Evolutionary conservation across 1,140 invertebrate species (phyloP).

Genomic region (Bombus haemorrhoidalis): DNA sequence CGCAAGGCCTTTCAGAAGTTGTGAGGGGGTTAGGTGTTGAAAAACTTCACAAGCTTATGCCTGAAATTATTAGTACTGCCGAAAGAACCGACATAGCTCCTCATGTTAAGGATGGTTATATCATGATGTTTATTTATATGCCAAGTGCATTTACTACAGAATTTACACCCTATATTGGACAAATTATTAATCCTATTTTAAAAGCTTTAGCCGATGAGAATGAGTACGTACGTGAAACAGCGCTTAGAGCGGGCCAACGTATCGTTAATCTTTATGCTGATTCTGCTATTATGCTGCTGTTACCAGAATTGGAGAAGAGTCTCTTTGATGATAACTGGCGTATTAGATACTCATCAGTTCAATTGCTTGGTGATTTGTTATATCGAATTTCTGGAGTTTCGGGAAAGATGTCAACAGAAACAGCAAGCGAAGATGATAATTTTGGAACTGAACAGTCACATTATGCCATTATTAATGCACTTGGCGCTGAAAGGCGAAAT

Average conservation of each 20-base stretch:
- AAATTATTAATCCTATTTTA: constrained; percentile 98
- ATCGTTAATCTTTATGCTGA: constrained; percentile 99
- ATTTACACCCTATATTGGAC: constrained; percentile 98
- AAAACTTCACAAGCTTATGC: constrained; percentile 98
- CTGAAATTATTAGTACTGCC: constrained; percentile 98
- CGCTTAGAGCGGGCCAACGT: constrained; percentile 96
- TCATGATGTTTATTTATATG: constrained; percentile 99
- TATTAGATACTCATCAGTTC: constrained; percentile 97
- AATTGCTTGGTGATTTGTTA: constrained; percentile 97
- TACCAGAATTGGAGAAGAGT: constrained; percentile 97
- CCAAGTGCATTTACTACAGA: constrained; percentile 97
- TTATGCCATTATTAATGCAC: constrained; percentile 92
- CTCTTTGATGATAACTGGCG: constrained; percentile 99
- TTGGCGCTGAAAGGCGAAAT: constrained; percentile 95
- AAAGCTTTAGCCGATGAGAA: constrained; percentile 99
- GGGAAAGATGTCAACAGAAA: constrained; percentile 99
- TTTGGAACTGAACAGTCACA: constrained; percentile 99
- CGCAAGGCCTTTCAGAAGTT: constrained; percentile 97
- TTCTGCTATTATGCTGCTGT: constrained; percentile 95
- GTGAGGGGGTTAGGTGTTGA: constrained; percentile 97
- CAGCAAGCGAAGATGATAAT: constrained; percentile 98
- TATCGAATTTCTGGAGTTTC: constrained; percentile 98
- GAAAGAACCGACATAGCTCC: constrained; percentile 97
- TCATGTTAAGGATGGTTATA: constrained; percentile 99
- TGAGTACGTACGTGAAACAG: constrained; percentile 99